Conservation (phyloP, 2,888 invertebrate genomes). For the Xanthia icteritia region DNA sequence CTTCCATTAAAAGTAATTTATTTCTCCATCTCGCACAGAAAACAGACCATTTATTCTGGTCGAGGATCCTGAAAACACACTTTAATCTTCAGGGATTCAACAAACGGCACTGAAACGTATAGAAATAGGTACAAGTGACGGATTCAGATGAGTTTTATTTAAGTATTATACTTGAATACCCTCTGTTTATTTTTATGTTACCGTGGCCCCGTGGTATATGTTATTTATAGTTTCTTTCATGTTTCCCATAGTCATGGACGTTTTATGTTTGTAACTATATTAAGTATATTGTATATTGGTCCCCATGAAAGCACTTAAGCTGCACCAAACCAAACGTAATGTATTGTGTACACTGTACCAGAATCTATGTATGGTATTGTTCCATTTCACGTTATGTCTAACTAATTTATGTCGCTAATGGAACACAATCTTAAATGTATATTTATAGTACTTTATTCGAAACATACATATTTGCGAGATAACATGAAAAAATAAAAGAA, state of each 20-base stretch:
- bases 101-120: slow-evolving; percentile 22
- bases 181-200: slow-evolving; percentile 51
- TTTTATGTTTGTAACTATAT: slow-evolving; percentile 10
- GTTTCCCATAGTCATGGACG: slow-evolving; percentile 44
- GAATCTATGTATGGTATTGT: neutral
- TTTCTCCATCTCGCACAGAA: slow-evolving; percentile 38
- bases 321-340: slow-evolving; percentile 25
- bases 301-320: slow-evolving; percentile 31
- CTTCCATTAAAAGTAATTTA: slow-evolving; percentile 60
- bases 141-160: slow-evolving; percentile 43
- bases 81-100: slow-evolving; percentile 51
- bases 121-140: slow-evolving; percentile 21
- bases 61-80: slow-evolving; percentile 32
- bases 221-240: slow-evolving; percentile 65
- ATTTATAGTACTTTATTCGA: neutral
- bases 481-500: neutral
- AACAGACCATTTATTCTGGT: slow-evolving; percentile 54
- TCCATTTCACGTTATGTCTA: neutral
- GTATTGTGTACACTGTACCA: neutral
- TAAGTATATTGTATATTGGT: slow-evolving; percentile 10
- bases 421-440: neutral
- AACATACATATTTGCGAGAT: neutral
- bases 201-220: slow-evolving; percentile 32
- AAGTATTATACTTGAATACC: slow-evolving; percentile 28
- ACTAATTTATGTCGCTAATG: slow-evolving; percentile 9